phyloP scores from a whole-genome alignment of 2,888 invertebrate genomes.

The Tanytarsus gracilentus region DNA sequence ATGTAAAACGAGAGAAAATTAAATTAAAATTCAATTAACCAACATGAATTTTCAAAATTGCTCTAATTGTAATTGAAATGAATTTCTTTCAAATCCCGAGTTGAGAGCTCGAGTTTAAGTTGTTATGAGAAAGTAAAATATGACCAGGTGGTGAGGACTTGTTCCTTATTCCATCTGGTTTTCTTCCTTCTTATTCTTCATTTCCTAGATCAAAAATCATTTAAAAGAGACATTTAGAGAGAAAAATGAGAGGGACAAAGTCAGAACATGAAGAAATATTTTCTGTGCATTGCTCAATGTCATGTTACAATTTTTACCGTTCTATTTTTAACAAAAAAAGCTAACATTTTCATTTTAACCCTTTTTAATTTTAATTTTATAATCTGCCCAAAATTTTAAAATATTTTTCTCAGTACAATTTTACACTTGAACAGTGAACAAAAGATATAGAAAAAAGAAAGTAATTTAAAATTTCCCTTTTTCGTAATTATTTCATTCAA shows the following conservation, averaged over 20 bases:
- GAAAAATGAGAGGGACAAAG: not conserved
- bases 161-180: conserved; percentile 6
- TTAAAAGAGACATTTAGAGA: not conserved
- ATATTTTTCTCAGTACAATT: too few relatives aligned
- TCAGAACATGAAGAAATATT: not conserved
- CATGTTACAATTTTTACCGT: not conserved
- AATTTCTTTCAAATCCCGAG: not conserved
- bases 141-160: not conserved
- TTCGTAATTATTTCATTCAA: not conserved
- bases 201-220: not conserved
- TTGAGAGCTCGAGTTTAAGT: too few relatives aligned
- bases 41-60: too few relatives aligned
- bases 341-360: not conserved
- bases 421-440: not conserved
- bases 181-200: not conserved
- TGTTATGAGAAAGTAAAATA: too few relatives aligned
- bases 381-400: too few relatives aligned
- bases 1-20: too few relatives aligned
- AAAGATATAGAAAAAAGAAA: not conserved
- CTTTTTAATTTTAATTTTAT: too few relatives aligned
- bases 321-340: not conserved
- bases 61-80: too few relatives aligned
- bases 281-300: conserved; percentile 1
- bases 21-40: too few relatives aligned
- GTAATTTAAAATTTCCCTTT: not conserved